A percentile compares a stretch with the other conserved stretches of the same genome.
These are phyloP conservation scores for Manis pentadactyla DNA, from an alignment of 2,797 vertebrate species.

Conservation along the genomic window DNA sequence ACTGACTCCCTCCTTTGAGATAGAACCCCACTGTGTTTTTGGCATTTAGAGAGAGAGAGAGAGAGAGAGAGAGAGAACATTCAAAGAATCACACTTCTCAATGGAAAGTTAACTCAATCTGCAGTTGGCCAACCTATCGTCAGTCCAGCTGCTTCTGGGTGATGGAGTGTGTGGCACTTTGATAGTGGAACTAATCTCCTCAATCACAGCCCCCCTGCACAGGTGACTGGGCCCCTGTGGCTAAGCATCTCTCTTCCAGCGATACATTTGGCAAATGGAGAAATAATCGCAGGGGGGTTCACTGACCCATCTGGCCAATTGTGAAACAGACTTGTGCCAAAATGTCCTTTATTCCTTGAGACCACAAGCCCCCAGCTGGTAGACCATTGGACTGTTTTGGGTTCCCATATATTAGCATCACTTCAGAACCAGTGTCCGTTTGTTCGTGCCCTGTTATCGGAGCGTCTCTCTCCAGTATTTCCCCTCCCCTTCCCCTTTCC, in stretches of 20 bases:
- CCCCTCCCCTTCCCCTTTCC: not conserved
- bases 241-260: not conserved
- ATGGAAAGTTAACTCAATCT: not conserved
- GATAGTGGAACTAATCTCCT: not conserved
- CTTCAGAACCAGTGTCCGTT: not conserved
- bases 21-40: not conserved
- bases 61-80: no score
- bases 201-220: not conserved
- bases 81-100: not conserved
- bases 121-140: not conserved
- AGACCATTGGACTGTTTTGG: not conserved
- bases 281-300: not conserved
- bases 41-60: no score
- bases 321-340: not conserved
- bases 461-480: not conserved
- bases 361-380: not conserved
- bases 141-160: not conserved
- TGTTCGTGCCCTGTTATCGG: not conserved
- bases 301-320: not conserved
- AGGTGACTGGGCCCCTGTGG: not conserved
- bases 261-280: not conserved
- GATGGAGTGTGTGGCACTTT: not conserved
- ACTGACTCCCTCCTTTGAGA: not conserved
- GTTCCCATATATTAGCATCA: not conserved
- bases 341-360: not conserved